Conservation (phyloP, 2,888 invertebrate species). For the Melanophora roralis region DNA sequence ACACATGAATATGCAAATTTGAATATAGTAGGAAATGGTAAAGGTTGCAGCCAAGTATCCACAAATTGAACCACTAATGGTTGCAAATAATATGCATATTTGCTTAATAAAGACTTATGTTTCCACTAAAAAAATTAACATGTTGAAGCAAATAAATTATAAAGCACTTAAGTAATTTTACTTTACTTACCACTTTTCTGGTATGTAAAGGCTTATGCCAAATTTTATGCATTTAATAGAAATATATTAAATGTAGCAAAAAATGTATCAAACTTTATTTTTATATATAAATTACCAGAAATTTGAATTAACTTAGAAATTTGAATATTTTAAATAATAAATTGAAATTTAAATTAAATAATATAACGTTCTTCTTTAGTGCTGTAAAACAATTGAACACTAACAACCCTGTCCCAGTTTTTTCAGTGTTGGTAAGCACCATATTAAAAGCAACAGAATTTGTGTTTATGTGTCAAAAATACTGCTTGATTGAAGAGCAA, state of each 20-base stretch:
- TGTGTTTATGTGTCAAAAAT: neutral
- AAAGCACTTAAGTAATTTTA: no score
- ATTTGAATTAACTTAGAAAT: neutral
- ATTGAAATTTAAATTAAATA: conserved; percentile 11
- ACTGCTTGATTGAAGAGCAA: neutral
- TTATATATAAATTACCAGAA: neutral
- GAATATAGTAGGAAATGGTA: conserved; percentile 72
- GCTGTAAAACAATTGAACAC: neutral
- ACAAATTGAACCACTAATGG: conserved; percentile 68
- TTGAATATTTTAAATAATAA: neutral
- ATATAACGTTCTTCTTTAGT: neutral
- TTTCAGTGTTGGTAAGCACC: neutral
- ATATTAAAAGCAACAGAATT: neutral
- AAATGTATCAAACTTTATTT: no score
- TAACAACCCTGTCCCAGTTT: neutral
- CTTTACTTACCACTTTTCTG: conserved; percentile 69
- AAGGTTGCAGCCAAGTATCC: conserved; percentile 69
- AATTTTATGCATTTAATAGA: conserved; percentile 65
- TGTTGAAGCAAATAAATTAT: no score
- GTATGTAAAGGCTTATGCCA: conserved; percentile 72
- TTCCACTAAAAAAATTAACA: conserved; percentile 68
- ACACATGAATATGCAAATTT: conserved; percentile 67
- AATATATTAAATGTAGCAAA: no score
- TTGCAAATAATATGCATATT: conserved; percentile 69
- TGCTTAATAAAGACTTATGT: conserved; percentile 64